Evolutionary conservation across 2,888 invertebrate genomes (phyloP).

Genomic region (Platerodrilus igneus): DNA sequence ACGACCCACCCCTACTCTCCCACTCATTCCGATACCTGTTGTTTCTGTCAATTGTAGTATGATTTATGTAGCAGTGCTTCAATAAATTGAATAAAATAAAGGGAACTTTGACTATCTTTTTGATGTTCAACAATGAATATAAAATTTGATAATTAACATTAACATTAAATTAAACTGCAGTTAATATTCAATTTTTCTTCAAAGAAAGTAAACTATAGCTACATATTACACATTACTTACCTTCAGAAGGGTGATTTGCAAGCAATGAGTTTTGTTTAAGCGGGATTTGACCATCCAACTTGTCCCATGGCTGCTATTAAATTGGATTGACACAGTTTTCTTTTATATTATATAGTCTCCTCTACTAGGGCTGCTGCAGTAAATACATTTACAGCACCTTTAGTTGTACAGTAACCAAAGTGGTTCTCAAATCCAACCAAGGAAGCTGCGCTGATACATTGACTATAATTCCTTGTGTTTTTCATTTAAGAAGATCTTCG

Average conservation of each 20-base stretch:
- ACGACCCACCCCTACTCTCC: no score
- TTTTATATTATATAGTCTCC: conserved; percentile 74
- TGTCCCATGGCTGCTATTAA: conserved; percentile 86
- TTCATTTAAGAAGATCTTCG: conserved; percentile 65
- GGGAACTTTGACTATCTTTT: no score
- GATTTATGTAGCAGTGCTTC: no score
- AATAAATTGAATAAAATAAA: no score
- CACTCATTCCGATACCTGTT: no score
- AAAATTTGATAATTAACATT: no score
- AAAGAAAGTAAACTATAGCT: no score
- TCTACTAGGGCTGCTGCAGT: conserved; percentile 82
- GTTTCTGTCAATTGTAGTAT: no score
- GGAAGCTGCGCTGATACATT: conserved; percentile 88
- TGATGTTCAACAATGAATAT: no score
- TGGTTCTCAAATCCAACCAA: conserved; percentile 71
- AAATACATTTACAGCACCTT: conserved; percentile 83
- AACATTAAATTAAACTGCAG: not conserved
- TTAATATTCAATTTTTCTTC: not conserved
- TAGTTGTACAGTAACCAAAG: conserved; percentile 76
- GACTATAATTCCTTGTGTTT: conserved; percentile 75
- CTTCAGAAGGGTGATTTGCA: conserved; percentile 79
- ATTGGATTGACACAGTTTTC: conserved; percentile 94
- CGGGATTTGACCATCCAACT: conserved; percentile 78
- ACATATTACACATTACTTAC: no score
- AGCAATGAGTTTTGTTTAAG: conserved; percentile 65